Evolutionary conservation across 2,797 vertebrate genomes (phyloP), one percentile per base, ranked within the genome.

Genomic region (Platalea minor): DNA sequence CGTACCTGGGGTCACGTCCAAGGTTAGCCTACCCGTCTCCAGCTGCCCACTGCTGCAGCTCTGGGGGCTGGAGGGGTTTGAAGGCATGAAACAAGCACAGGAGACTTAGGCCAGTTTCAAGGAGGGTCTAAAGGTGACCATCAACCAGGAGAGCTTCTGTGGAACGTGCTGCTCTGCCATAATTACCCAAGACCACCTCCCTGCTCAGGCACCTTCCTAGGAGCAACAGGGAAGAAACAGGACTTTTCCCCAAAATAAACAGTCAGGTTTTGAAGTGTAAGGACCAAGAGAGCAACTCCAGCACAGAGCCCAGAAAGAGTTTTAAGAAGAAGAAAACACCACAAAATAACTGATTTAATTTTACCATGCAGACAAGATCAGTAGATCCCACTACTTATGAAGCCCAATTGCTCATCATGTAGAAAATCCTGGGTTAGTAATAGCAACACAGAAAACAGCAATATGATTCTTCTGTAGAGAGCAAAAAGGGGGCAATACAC

Each of bases 1-100:
- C 1, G 0, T 10, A n/a, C 11, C 37, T 5, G 29, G 26, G 29
- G 17, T 26, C 41, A n/a, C 1, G 4, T 23, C 39, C 39, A 24
- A 37, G 31, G 48, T 6, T 56, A 19, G 31, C 50, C 60, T 11
- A 14, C 20, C 39, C 53, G 35, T 6, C 51, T 43, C 80, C 50
- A 50, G 64, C 59, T 39, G 43, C 60, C n/a, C 77, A 19, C 2
- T 12, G 18, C 26, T 17, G 35, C 24, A 37, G 41, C 43, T 37
- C 61, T 8, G 13, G 14, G 14, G 26, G 20, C 41, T 9, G 26
- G 28, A 41, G 16, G 60, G 9, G 21, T 56, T 13, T 45, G 63
- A 29, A 61, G 16, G 37, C 20, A 17, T 7, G 24, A 50, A 81
- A 29, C 17, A 21, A 51, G 60, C 16, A 35, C 7, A 1, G 17